These are phyloP conservation scores for Lepisosteus osseus DNA, from an alignment of 2,113 vertebrate species.

Conservation along the genomic window DNA sequence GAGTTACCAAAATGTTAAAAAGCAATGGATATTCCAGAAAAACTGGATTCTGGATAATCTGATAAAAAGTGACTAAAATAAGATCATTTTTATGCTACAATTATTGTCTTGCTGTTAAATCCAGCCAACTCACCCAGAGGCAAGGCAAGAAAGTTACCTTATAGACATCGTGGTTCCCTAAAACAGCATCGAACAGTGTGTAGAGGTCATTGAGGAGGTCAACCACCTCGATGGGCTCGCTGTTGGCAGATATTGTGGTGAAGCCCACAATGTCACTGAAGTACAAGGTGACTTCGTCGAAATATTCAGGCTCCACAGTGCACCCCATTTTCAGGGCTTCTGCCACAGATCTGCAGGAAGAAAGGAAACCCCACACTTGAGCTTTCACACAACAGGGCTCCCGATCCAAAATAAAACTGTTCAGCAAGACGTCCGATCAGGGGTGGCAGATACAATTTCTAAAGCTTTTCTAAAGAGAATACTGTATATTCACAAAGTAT, in stretches of 20 bases:
- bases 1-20: too few species aligned
- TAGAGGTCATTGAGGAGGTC: conserved; percentile 78
- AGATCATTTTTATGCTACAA: too few species aligned
- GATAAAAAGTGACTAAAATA: too few species aligned
- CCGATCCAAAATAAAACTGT: too few species aligned
- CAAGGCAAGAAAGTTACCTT: conserved; percentile 50
- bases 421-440: too few species aligned
- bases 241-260: conserved; percentile 74
- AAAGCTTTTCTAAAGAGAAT: too few species aligned
- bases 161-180: conserved; percentile 74
- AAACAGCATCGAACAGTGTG: conserved; percentile 72
- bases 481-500: too few species aligned
- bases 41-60: too few species aligned
- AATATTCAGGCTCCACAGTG: conserved; percentile 65
- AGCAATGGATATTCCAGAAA: too few species aligned
- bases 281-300: conserved; percentile 69
- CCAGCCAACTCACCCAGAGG: not conserved
- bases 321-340: conserved; percentile 63
- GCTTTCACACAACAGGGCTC: too few species aligned
- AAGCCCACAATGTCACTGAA: conserved; percentile 79
- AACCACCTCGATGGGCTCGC: conserved; percentile 76
- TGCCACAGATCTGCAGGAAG: conserved; percentile 64
- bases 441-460: too few species aligned
- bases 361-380: not conserved
- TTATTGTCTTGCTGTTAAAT: too few species aligned